Evolutionary conservation across 2,113 vertebrate species (phyloP).

Genomic region (Tinamus guttatus): DNA sequence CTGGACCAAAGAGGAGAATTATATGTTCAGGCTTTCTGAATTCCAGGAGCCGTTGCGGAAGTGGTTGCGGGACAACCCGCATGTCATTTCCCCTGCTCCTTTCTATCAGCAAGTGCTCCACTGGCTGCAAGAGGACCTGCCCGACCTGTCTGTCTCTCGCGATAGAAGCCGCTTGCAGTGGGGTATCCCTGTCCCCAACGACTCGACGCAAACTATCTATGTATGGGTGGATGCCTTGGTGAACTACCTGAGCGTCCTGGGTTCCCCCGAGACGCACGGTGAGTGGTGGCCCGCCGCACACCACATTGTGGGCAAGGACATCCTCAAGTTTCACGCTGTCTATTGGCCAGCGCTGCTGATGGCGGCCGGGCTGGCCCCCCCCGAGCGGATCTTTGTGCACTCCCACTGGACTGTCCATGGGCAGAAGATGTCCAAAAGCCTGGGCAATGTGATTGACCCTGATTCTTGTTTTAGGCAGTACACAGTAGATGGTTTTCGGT

Average conservation of each 20-base stretch:
- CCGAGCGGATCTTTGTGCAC: slow-evolving; percentile 87
- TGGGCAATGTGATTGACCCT: slow-evolving; percentile 92
- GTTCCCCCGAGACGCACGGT: slow-evolving; percentile 83
- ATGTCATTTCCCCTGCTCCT: slow-evolving; percentile 79
- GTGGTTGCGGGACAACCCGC: slow-evolving; percentile 85
- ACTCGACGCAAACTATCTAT: slow-evolving; percentile 89
- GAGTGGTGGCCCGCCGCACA: slow-evolving; percentile 82
- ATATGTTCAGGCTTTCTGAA: slow-evolving; percentile 90
- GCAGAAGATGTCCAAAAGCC: slow-evolving; percentile 98
- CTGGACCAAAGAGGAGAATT: slow-evolving; percentile 96
- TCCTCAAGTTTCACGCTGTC: slow-evolving; percentile 93
- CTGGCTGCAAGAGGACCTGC: slow-evolving; percentile 90
- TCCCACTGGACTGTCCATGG: slow-evolving; percentile 94
- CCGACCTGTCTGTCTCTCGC: slow-evolving; percentile 92
- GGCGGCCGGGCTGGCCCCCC: slow-evolving; percentile 85
- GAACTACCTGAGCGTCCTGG: slow-evolving; percentile 90
- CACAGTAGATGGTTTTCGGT: slow-evolving; percentile 90
- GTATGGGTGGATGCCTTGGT: slow-evolving; percentile 97
- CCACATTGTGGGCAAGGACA: slow-evolving; percentile 95
- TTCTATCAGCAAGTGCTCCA: slow-evolving; percentile 82
- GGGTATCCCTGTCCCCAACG: slow-evolving; percentile 91
- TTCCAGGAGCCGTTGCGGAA: slow-evolving; percentile 81
- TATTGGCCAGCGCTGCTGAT: slow-evolving; percentile 96
- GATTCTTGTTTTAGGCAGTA: slow-evolving; percentile 75
- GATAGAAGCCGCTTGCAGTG: slow-evolving; percentile 88